Evolutionary conservation across 53 echinoderm and acorn worm genomes (phyloP), one percentile per base, ranked within the genome.

Genomic region (Holothuria leucospilota): DNA sequence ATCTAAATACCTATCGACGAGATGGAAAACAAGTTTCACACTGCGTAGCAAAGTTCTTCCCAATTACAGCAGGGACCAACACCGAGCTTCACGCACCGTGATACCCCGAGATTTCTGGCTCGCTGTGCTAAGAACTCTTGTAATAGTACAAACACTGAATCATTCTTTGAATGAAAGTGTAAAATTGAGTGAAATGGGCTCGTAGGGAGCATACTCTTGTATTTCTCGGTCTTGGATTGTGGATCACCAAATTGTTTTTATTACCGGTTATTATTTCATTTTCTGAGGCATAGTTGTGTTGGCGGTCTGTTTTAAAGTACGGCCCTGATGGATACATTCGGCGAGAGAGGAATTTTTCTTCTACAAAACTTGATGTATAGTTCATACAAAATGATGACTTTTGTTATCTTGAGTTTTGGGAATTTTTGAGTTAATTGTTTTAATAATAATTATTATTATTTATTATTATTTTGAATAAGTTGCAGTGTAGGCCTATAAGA

Each of bases 181-280:
- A 74, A 74, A 67, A 41, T 34, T 29, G 67, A 67, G 6, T 46
- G n/a, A 74, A 74, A 41, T 46, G n/a, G 39, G n/a, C 74, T 51
- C 74, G 74, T 46, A 74, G 74, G 74, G 74, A 74, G 74, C 51
- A 39, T 14, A 41, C 51, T 74, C 25, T 74, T 24, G 5, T 74
- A 49, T 74, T 74, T 51, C 39, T 74, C 74, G 6, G 74, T 74
- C 49, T 13, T 23, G 25, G n/a, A 34, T 74, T 74, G 46, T 46
- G 42, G 74, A 74, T 21, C 51, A 51, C 49, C 46, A 74, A 67
- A 74, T 74, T 74, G 74, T 74, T 74, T 74, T 74, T 74, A 74
- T 74, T 74, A 74, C 46, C 49, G 51, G 49, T 41, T 74, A 46
- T 74, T 74, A 74, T 74, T 46, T 42, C 49, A 74, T 74, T 74